phyloP scores from a whole-genome alignment of 2,888 invertebrate species.

The Lithophane semibrunnea region DNA sequence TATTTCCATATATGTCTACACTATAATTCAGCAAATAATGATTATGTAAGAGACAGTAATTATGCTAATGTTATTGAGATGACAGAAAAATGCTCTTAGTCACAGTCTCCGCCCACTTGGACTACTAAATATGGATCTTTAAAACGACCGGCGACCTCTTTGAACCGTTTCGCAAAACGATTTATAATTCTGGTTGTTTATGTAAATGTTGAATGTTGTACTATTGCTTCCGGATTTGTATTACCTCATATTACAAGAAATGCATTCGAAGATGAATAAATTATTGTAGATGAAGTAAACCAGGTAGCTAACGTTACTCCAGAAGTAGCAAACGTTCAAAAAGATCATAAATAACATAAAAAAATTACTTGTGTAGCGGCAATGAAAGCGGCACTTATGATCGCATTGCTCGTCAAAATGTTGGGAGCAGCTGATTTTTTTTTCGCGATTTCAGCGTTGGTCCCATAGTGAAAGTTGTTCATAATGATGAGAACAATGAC shows the following conservation, averaged over 20 bases:
- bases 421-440: too few species aligned
- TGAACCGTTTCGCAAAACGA: conserved; percentile 51
- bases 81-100: conserved; percentile 60
- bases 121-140: conserved; percentile 47
- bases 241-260: conserved; percentile 35
- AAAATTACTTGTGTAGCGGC: neutral
- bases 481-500: too few species aligned
- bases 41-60: conserved; percentile 55
- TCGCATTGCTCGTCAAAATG: too few species aligned
- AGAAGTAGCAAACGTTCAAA: neutral
- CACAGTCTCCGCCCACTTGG: conserved; percentile 46
- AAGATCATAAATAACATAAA: neutral
- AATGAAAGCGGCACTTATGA: too few species aligned
- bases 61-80: conserved; percentile 58
- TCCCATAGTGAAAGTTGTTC: too few species aligned
- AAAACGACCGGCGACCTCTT: conserved; percentile 37
- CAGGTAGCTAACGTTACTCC: neutral
- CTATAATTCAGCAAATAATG: conserved; percentile 50
- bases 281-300: neutral
- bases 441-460: too few species aligned
- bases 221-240: conserved; percentile 37
- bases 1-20: conserved; percentile 33
- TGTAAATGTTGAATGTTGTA: conserved; percentile 37
- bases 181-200: conserved; percentile 42
- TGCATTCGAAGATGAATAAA: conserved; percentile 37